Evolutionary conservation across 2,888 invertebrate species (phyloP), one percentile per base, ranked within the genome.

Genomic region (Rugalucina vietnamica): DNA sequence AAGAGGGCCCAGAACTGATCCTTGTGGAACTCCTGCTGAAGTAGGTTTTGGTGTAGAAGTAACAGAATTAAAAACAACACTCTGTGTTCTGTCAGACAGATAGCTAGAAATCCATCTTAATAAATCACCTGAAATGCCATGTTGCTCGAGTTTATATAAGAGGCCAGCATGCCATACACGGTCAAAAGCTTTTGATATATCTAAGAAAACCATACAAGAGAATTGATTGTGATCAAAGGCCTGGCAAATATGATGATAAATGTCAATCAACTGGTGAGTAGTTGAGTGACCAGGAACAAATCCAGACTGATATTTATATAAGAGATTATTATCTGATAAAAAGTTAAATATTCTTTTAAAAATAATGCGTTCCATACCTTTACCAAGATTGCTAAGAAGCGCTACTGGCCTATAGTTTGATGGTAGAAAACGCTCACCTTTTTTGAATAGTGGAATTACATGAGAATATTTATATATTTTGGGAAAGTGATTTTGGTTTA

Each of bases 241-340:
- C 39, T 36, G 29, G 18, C 71, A 71, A 4, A 39, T 76, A 1
- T 65, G 21, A 43, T 77, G 39, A 34, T 43, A 37, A 21, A 69
- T 29, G 8, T 76, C 76, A 32, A 76, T 76, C 37, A 76, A 43
- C 21, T 76, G 65, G 24, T 43, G 29, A 5, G 32, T n/a, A 1
- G 65, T 76, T 36, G 76, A 76, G 32, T 69, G 43, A 21, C 49
- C 29, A 0, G 65, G 76, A 4, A 76, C 1, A 29, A 76, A 76
- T 1, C 76, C 65, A 37, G 69, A 76, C 69, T 76, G 76, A 24
- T 69, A 76, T 43, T 65, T 65, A 69, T 76, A 76, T 2, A 76
- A 18, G 2, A 76, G 49, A 65, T 76, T 32, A 69, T 76, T 76
- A n/a, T 24, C 27, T 21, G 4, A 14, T 21, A 76, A 27, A 43